phyloP scores from a whole-genome alignment of 2,888 invertebrate genomes.

The Halocaridina rubra region DNA sequence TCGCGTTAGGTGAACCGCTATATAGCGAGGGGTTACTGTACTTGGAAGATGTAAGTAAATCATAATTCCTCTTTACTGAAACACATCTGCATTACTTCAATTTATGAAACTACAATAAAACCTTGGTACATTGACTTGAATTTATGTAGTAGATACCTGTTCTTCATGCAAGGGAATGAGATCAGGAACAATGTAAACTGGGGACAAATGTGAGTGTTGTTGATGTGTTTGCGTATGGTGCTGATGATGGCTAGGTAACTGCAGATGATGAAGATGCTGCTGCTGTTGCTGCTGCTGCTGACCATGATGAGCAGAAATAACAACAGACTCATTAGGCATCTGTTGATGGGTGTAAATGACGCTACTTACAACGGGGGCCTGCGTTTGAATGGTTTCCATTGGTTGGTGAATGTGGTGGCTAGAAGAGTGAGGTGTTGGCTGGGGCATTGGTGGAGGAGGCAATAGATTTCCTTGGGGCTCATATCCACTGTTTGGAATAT shows the following conservation, averaged over 20 bases:
- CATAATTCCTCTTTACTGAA: too few species aligned
- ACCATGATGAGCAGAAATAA: neutral
- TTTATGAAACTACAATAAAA: too few species aligned
- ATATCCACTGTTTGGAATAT: constrained; percentile 28
- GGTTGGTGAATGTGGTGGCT: constrained; percentile 1
- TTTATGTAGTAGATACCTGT: constrained; percentile 8
- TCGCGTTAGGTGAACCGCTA: too few species aligned
- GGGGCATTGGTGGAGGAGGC: neutral
- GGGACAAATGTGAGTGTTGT: neutral
- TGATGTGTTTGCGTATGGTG: neutral
- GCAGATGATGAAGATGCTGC: neutral
- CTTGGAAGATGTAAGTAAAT: too few species aligned
- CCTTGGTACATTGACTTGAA: too few species aligned
- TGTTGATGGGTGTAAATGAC: constrained; percentile 11
- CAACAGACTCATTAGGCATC: neutral
- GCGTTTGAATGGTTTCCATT: constrained; percentile 5
- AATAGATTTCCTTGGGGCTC: constrained; percentile 26
- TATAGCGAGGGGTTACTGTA: too few species aligned
- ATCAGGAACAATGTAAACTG: constrained; percentile 19
- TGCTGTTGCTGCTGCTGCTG: constrained; percentile 14
- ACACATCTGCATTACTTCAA: too few species aligned
- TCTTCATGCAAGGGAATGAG: constrained; percentile 13
- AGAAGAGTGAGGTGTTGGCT: neutral
- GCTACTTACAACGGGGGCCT: constrained; percentile 9
- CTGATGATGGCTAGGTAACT: neutral